A percentile compares a stretch with the other conserved stretches of the same genome.
Evolutionary conservation across 2,113 vertebrate species (phyloP).

Genomic region (Passer montanus): DNA sequence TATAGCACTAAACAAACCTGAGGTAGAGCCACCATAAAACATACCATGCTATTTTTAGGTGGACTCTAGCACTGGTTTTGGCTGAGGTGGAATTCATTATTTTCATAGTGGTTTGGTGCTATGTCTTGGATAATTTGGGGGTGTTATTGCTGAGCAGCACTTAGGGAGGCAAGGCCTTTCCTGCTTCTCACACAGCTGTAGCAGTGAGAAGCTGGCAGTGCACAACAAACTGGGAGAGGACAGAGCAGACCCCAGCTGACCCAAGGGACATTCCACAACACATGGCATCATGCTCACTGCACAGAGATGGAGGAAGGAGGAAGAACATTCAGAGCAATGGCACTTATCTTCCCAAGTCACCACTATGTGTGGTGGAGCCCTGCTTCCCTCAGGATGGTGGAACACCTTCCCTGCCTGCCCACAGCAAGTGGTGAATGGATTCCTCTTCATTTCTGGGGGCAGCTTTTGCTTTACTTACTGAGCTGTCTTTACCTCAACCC

Average conservation of each 20-base stretch:
- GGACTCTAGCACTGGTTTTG: neutral
- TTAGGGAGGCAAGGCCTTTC: neutral
- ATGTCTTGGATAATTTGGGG: neutral
- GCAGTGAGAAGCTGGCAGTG: accelerated
- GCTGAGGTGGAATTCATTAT: neutral
- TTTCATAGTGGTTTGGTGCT: neutral
- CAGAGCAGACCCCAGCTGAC: neutral
- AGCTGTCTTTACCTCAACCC: neutral
- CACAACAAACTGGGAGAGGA: neutral
- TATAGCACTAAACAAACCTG: neutral
- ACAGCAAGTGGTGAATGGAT: too few relatives aligned
- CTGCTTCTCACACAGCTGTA: accelerated
- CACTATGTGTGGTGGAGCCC: neutral
- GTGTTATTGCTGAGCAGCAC: neutral
- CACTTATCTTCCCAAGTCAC: neutral
- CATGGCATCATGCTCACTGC: neutral
- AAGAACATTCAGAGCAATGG: neutral
- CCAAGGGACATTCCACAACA: neutral
- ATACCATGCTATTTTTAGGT: neutral
- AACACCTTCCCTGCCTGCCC: neutral
- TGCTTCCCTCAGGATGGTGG: neutral
- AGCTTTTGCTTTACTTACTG: neutral
- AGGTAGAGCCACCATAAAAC: neutral
- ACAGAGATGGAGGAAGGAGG: neutral
- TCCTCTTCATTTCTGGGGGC: neutral